A percentile compares a stretch with the other conserved stretches of the same genome.
These are phyloP conservation scores for Pseudorectes ferrugineus DNA, from an alignment of 2,113 vertebrate species.

Conservation along the genomic window DNA sequence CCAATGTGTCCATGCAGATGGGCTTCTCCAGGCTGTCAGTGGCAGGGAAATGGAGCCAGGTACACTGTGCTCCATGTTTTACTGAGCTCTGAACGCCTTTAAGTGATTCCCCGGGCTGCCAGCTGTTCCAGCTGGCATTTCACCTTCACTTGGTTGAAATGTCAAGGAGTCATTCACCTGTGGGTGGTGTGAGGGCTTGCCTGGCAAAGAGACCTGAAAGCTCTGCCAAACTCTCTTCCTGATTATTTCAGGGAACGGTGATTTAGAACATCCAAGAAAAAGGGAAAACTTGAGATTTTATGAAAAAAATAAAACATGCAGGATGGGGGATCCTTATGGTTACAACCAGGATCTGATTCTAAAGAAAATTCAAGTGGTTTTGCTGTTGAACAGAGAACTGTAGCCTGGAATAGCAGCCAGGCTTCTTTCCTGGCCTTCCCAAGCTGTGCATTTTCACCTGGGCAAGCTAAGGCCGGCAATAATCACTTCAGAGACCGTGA, in stretches of 20 bases:
- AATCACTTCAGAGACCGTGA: background rate
- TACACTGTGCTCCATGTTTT: accelerated
- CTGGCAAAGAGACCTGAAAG: background rate
- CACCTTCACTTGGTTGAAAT: background rate
- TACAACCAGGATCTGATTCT: background rate
- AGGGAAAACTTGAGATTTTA: background rate
- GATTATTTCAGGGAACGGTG: background rate
- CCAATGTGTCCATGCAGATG: accelerated
- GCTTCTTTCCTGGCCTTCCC: background rate
- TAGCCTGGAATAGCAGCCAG: background rate
- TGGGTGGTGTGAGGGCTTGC: background rate
- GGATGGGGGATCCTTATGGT: background rate
- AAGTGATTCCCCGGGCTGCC: background rate
- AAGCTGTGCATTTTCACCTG: background rate
- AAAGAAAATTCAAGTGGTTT: background rate
- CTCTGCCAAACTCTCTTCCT: background rate
- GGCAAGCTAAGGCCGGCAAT: accelerated
- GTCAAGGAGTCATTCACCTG: background rate
- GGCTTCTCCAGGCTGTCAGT: background rate
- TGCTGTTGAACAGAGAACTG: background rate
- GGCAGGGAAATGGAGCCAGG: background rate
- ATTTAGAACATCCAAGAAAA: background rate
- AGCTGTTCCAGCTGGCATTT: background rate
- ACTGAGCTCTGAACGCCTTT: background rate
- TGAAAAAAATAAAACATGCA: background rate